These are phyloP conservation scores for Anoplophora glabripennis DNA, from an alignment of 1,140 invertebrate species.

Conservation along the genomic window DNA sequence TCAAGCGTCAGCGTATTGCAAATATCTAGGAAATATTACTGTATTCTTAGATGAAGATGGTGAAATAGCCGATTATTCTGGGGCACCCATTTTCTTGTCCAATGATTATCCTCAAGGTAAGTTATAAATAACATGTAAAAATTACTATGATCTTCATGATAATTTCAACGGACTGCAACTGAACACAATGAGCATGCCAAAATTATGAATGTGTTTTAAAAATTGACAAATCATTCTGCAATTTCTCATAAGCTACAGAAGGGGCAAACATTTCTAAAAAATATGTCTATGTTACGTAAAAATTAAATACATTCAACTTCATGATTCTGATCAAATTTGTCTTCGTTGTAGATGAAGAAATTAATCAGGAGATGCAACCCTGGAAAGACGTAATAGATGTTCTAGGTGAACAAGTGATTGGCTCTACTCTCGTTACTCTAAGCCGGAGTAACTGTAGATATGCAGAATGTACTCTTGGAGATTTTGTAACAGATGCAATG, in stretches of 20 bases:
- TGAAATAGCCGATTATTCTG: conserved; percentile 64
- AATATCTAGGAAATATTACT: conserved; percentile 72
- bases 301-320: no score
- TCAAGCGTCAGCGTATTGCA: conserved; percentile 67
- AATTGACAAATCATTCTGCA: no score
- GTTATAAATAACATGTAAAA: no score
- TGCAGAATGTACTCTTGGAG: conserved; percentile 74
- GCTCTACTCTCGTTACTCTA: conserved; percentile 55
- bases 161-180: not conserved
- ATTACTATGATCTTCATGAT: no score
- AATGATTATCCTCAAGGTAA: conserved; percentile 62
- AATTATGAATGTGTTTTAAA: no score
- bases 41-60: conserved; percentile 73
- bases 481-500: conserved; percentile 69
- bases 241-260: no score
- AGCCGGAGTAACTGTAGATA: conserved; percentile 55
- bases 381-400: conserved; percentile 60
- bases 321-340: not conserved
- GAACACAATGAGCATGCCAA: no score
- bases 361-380: conserved; percentile 53
- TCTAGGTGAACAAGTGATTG: conserved; percentile 56
- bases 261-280: no score
- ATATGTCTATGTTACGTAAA: no score
- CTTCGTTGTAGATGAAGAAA: conserved; percentile 32
- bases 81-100: conserved; percentile 74